Percentiles rank a stretch among this genome's conserved stretches.
These are phyloP conservation scores for Otus sunia DNA, from an alignment of 2,113 vertebrate species.

Conservation along the genomic window DNA sequence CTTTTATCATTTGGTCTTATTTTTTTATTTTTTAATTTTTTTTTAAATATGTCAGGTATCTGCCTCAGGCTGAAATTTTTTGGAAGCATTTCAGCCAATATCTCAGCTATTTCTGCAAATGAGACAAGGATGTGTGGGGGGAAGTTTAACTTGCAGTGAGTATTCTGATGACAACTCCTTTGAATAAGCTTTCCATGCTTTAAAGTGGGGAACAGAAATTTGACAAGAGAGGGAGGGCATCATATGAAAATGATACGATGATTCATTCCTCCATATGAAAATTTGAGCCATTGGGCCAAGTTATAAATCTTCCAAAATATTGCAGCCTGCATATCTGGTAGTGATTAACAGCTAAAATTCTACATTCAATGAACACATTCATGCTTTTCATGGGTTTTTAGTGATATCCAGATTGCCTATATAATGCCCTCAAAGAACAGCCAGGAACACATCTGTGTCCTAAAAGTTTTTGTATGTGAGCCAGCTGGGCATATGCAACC, in stretches of 20 bases:
- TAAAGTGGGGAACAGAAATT: background rate
- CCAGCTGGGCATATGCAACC: background rate
- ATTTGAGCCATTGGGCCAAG: background rate
- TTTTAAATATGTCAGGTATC: background rate
- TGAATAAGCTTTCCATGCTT: background rate
- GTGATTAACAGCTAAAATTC: background rate
- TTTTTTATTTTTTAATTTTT: background rate
- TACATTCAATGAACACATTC: background rate
- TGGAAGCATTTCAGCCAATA: background rate
- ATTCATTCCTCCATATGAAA: slow-evolving; percentile 33
- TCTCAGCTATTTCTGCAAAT: background rate
- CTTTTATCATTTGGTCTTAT: background rate
- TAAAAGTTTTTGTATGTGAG: background rate
- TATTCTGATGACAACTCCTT: background rate
- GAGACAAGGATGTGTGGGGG: background rate
- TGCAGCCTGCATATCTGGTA: background rate
- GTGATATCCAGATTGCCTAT: slow-evolving; percentile 18
- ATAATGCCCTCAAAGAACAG: slow-evolving; percentile 9
- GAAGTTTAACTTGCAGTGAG: background rate
- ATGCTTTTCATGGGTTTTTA: background rate
- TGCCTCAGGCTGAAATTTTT: background rate
- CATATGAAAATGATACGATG: background rate
- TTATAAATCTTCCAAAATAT: background rate
- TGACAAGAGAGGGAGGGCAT: background rate
- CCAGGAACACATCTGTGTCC: background rate